Evolutionary conservation across 2,113 vertebrate genomes (phyloP).

Genomic region (Taxidea taxus): DNA sequence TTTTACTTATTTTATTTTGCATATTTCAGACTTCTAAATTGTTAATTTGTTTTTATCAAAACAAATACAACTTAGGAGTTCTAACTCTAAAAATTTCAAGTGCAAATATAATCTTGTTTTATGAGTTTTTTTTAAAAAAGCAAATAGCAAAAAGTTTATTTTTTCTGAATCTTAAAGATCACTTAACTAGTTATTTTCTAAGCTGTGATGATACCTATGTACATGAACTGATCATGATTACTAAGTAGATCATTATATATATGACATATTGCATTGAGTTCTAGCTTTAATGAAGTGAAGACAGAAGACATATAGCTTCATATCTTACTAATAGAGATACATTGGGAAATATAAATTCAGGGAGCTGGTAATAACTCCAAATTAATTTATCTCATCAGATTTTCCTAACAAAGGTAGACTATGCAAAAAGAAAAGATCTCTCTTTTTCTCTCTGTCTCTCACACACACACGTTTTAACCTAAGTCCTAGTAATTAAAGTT

Average conservation of each 20-base stretch:
- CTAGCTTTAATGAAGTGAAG: not conserved
- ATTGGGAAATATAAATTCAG: not conserved
- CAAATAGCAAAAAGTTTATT: not conserved
- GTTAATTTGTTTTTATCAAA: slow-evolving; percentile 70
- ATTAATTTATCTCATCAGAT: not conserved
- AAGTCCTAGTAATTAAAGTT: not conserved
- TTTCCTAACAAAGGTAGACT: not conserved
- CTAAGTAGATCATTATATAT: not conserved
- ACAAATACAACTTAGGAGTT: slow-evolving; percentile 6
- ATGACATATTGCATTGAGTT: not conserved
- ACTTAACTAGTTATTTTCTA: not conserved
- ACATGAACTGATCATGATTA: not conserved
- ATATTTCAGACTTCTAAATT: not conserved
- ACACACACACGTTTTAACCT: not conserved
- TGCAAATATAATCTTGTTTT: not conserved
- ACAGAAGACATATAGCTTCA: not conserved
- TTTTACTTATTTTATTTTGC: slow-evolving; percentile 40
- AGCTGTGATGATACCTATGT: not conserved
- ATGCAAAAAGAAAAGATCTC: not conserved
- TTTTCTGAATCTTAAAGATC: not conserved
- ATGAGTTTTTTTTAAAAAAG: not conserved
- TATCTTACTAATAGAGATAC: not conserved
- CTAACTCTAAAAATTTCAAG: not conserved
- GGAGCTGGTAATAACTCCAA: not conserved
- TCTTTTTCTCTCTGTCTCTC: too few species aligned